Evolutionary conservation across 2,797 vertebrate species (phyloP), one percentile per base, ranked within the genome.

Genomic region (Pogoniulus pusillus): DNA sequence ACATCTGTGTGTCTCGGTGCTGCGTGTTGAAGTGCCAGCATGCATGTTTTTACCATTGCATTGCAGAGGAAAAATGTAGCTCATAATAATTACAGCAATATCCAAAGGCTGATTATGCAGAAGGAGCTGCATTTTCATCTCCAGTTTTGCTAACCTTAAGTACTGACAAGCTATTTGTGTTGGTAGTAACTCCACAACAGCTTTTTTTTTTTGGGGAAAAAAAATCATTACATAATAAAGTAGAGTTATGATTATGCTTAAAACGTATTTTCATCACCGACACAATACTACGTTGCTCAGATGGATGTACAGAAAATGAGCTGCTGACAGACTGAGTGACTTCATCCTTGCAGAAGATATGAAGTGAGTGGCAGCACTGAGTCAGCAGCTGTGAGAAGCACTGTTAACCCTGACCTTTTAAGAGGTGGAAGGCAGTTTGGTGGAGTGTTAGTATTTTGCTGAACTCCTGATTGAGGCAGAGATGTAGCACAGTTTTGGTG

Each of bases 221-320:
- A 19, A 7, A 71, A 26, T 24, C 37, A 62, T 23, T 47, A 63
- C 41, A 29, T 9, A 29, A 20, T 12, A 12, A 22, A 63, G 30
- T 9, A 43, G 27, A 70, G 60, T 64, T 45, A 6, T 4, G 39
- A 16, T 34, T n/a, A 16, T 16, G 14, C 16, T 24, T n/a, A 6
- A 68, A 64, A 60, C 0, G 1, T 16, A 3, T 77, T 87, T 80
- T 35, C 49, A 27, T 80, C 30, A 9, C 16, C 29, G 32, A 3
- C 16, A 30, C 7, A 7, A 16, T 14, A 2, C n/a, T 60, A 3
- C 1, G 2, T 59, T 22, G 9, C 49, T 80, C 1, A 3, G 72
- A 49, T 45, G 64, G 75, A 32, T 13, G 54, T 70, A 47, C 24
- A 63, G 5, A 39, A 1, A 8, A 10, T 29, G 54, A 62, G 12